phyloP scores from a whole-genome alignment of 1,140 invertebrate genomes.

The Pantala flavescens region DNA sequence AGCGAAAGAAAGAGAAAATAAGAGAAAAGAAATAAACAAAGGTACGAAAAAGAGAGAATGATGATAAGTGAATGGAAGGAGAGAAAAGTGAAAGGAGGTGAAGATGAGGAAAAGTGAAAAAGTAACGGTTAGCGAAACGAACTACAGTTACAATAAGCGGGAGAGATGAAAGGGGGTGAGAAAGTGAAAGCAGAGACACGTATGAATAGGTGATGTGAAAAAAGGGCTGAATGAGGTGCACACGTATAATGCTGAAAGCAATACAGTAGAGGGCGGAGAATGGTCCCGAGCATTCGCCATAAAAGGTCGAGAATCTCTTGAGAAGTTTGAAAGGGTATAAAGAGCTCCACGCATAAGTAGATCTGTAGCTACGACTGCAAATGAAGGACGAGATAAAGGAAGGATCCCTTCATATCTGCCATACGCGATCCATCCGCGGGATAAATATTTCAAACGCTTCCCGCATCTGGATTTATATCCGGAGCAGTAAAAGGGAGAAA shows the following conservation, averaged over 20 bases:
- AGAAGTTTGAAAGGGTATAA: conserved; percentile 3
- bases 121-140: neutral
- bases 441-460: no score
- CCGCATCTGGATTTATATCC: no score
- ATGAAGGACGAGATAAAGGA: neutral
- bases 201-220: no score
- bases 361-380: neutral
- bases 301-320: neutral
- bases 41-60: neutral
- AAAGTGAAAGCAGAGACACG: no score
- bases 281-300: neutral
- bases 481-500: no score
- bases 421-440: no score
- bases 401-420: no score
- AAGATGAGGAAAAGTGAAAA: neutral
- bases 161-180: neutral
- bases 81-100: neutral
- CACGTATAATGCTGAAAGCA: neutral
- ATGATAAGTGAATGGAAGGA: neutral
- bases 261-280: neutral
- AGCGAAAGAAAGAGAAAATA: no score
- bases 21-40: no score
- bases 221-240: no score
- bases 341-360: neutral
- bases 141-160: neutral